Evolutionary conservation across 2,797 vertebrate species (phyloP), one percentile per base, ranked within the genome.

Genomic region (Pelobates cultripes): DNA sequence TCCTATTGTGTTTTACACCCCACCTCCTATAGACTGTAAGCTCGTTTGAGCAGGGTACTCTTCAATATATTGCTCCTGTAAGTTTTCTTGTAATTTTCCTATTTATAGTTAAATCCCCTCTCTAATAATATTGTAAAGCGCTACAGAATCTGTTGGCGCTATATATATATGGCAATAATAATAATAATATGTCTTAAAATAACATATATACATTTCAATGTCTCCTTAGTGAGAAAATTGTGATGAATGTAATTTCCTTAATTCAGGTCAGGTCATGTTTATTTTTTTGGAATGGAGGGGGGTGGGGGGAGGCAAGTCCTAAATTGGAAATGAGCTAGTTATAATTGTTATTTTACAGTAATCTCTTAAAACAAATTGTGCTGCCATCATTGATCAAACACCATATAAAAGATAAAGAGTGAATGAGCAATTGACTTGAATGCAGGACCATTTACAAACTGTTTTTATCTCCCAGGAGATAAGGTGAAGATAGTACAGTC

Each of bases 321-420:
- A 4, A 68, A 42, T 43, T 53, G 41, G 76, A 71, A 64, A 67
- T 63, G 75, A 82, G 77, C 80, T 77, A 12, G 55, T 77, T 71
- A 82, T 76, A 70, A 71, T 72, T 47, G 60, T 70, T 77, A 57
- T 64, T 82, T 77, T 68, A 60, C 63, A 61, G 71, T 82, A 82
- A 77, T 82, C 75, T 77, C 44, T 77, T 78, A 17, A 61, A 73
- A 82, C 80, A 82, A 82, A 82, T 82, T 82, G 75, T 68, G 72
- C 80, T 82, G 80, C 80, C 74, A 82, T 77, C 76, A 82, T 82
- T 77, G 69, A 77, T 82, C 80, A 82, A 82, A 82, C 61, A 82
- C 75, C 53, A 57, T 61, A 73, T 42, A 55, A 4, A 42, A 82
- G 80, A 82, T 77, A 82, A 82, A 41, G 76, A 55, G 45, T 72